Base-by-base conservation (phyloP, 2,113 vertebrate species). In the Actenoides lindsayi region DNA sequence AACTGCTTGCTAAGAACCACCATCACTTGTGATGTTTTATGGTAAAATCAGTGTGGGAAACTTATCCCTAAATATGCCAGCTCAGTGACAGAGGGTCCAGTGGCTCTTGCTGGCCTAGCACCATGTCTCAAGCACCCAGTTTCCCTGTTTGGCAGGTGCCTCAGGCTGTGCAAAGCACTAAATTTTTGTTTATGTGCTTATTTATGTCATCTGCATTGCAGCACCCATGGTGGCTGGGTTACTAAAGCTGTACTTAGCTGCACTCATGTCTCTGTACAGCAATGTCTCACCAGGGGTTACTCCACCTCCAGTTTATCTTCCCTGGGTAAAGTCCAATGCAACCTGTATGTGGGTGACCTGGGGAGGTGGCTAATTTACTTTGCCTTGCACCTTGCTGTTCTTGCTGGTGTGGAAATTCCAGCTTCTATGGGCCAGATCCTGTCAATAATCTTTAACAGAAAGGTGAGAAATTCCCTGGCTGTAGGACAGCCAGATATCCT, bases 191-290 rank as follows among this genome's bases (percentile, higher is more conserved):
- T 14, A 2, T 2, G 4, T 50, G 39, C 39, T 41, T 41, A 41
- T 27, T 76, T 59, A 13, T 7, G 1, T 37, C 28, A 73, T 41
- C 18, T 3, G 2, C 18, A 2, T 19, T 21, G 35, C 41, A 56
- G 35, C 11, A 1, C 35, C 0, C 0, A 5, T 5, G 10, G 33
- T 69, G 60, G 31, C 24, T 0, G 2, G 5, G 35, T 37, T 46
- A 41, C 37, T 60, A 46, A n/a, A 13, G 41, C 54, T 87, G 64
- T 11, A 5, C 54, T 27, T 31, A 44, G 35, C 35, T 41, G 39
- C 4, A 24, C 19, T 51, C 27, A 16, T 71, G 13, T 57, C 31
- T 83, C 71, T 71, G n/a, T 35, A 9, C 30, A 31, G 16, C 12
- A 3, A 31, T 39, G 28, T 60, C 7, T 8, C 42, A 6, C 35